Evolutionary conservation across 2,797 vertebrate genomes (phyloP), one percentile per base, ranked within the genome.

Genomic region (Anomalospiza imberbis): DNA sequence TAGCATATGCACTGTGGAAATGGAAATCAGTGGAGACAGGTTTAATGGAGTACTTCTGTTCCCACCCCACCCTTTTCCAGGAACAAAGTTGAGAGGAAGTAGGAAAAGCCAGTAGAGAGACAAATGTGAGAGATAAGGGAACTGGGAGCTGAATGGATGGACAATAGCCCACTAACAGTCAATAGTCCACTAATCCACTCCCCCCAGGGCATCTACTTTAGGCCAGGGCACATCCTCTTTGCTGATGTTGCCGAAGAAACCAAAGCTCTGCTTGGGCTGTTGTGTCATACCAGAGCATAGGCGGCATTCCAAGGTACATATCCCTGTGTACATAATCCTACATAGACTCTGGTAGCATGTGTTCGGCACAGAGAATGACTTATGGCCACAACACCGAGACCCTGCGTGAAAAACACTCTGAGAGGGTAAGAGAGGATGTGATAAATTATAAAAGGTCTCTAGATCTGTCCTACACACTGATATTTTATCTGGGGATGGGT

Each of bases 261-360:
- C 10, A 2, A 36, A 63, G 63, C 31, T n/a, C 18, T 1, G 2
- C 11, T 17, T 24, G 50, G 38, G 42, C 40, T 89, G 51, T 21
- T 38, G 40, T 15, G 31, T 34, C 29, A 20, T 22, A 4, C 40
- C 36, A 5, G 25, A 75, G 84, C 61, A 45, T 40, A 50, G 76
- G 65, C 54, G 40, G 44, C 3, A 2, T 53, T 73, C 71, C 45
- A 24, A 24, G 22, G 32, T 8, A 20, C 8, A 1, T 4, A 19
- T 4, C 29, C 4, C 31, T 42, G 51, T 2, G 2, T 19, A 45
- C 10, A 60, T 48, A 73, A 54, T 32, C 54, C 19, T 13, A 7
- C n/a, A 6, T 0, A 16, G 45, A 3, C 10, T 38, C 44, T 48
- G 53, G 18, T 28, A 45, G 10, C 4, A 3, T 0, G 7, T 2